These are phyloP conservation scores for Cryptomyrus ogoouensis DNA, from an alignment of 2,113 vertebrate species.

Conservation along the genomic window DNA sequence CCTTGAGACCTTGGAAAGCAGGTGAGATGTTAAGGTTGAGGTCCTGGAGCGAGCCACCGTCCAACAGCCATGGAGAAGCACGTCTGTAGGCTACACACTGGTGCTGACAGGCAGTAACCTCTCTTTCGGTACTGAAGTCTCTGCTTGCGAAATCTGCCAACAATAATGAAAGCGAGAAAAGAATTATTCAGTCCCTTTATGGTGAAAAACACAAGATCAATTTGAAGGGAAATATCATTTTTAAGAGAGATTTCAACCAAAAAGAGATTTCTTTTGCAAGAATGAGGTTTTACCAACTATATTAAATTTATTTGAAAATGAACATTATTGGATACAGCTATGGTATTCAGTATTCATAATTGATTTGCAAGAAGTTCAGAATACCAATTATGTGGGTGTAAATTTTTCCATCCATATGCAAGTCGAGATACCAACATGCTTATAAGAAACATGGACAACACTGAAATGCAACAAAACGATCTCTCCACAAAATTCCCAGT, in stretches of 20 bases:
- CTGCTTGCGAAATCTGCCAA: background rate
- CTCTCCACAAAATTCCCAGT: background rate
- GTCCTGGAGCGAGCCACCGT: background rate
- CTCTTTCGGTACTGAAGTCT: background rate
- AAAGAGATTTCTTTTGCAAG: background rate
- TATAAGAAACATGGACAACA: background rate
- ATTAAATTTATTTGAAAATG: background rate
- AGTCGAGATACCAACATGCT: background rate
- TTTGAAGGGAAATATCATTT: background rate
- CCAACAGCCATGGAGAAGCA: background rate
- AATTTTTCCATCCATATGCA: background rate
- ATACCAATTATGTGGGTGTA: background rate
- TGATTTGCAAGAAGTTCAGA: background rate
- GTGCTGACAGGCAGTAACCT: background rate
- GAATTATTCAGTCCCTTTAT: background rate
- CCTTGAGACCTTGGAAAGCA: background rate
- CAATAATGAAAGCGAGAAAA: background rate
- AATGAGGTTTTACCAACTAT: background rate
- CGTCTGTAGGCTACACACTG: background rate
- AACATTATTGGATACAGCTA: background rate
- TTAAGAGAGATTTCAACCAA: background rate
- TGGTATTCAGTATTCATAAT: background rate
- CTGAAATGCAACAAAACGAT: background rate
- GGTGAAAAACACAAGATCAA: background rate
- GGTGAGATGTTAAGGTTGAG: background rate